phyloP scores from a whole-genome alignment of 1,140 invertebrate species.

The Atta texana region DNA sequence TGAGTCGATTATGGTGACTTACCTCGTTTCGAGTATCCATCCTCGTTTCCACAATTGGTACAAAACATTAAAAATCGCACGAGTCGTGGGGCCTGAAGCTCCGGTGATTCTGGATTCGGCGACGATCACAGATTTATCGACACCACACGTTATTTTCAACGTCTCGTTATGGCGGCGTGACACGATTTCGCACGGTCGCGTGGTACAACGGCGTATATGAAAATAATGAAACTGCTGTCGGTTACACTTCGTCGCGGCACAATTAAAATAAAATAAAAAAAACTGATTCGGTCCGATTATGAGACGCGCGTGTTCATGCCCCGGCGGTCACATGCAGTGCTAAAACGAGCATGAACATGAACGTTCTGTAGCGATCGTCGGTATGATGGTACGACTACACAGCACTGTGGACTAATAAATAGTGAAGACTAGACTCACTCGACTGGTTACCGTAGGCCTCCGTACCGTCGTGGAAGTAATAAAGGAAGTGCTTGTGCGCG shows the following conservation, averaged over 20 bases:
- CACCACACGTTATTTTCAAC: slow-evolving; percentile 29
- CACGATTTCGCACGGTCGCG: not conserved
- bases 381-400: not conserved
- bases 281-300: slow-evolving; percentile 64
- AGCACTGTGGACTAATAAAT: too few species aligned
- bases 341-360: slow-evolving; percentile 51
- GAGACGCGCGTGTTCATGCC: slow-evolving; percentile 66
- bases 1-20: slow-evolving; percentile 9
- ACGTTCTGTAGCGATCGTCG: not conserved
- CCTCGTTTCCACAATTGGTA: slow-evolving; percentile 70
- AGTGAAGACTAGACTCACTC: too few species aligned
- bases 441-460: too few species aligned
- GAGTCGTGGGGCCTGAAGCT: slow-evolving; percentile 71
- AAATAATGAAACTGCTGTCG: slow-evolving; percentile 53
- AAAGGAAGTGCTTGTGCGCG: too few species aligned
- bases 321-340: slow-evolving; percentile 63
- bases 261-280: slow-evolving; percentile 49
- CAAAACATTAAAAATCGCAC: slow-evolving; percentile 77
- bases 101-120: slow-evolving; percentile 66
- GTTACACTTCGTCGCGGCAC: not conserved
- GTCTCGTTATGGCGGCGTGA: not conserved
- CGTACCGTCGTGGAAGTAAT: too few species aligned
- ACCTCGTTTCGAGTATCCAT: slow-evolving; percentile 78
- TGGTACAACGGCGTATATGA: not conserved
- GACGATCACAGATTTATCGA: slow-evolving; percentile 26